These are phyloP conservation scores for Picathartes gymnocephalus DNA, from an alignment of 2,113 vertebrate genomes.

Conservation along the genomic window DNA sequence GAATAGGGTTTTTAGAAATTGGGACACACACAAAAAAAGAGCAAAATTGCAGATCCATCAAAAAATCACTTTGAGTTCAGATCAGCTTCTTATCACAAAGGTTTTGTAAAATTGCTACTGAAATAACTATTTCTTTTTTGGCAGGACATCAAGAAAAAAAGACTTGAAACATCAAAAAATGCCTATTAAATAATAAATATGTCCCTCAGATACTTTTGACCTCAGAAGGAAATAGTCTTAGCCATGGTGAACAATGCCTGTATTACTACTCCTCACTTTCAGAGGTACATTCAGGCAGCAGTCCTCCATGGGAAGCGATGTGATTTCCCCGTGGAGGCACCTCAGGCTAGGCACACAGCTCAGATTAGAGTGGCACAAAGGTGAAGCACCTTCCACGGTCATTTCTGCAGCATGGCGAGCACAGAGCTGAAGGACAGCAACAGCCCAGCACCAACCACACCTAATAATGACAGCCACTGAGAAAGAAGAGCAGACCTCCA, in stretches of 20 bases:
- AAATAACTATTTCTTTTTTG: background rate
- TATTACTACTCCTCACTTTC: background rate
- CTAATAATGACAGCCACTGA: accelerated
- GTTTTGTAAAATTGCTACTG: background rate
- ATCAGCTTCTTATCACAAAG: background rate
- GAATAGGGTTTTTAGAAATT: background rate
- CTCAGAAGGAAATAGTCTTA: background rate
- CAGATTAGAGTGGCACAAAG: background rate
- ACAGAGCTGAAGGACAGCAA: background rate
- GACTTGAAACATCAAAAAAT: background rate
- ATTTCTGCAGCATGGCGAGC: background rate
- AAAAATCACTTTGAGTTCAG: background rate
- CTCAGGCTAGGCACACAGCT: background rate
- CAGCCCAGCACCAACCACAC: background rate
- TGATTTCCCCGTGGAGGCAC: background rate
- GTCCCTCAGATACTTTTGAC: background rate
- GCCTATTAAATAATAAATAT: background rate
- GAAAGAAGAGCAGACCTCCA: background rate
- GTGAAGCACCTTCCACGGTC: background rate
- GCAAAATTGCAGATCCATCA: background rate
- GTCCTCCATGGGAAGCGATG: accelerated
- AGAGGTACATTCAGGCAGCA: background rate
- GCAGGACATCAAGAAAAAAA: background rate
- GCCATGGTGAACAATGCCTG: accelerated
- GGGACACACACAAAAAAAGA: background rate